Conservation (phyloP, 2,113 vertebrate genomes). For the Haliaeetus leucogaster region DNA sequence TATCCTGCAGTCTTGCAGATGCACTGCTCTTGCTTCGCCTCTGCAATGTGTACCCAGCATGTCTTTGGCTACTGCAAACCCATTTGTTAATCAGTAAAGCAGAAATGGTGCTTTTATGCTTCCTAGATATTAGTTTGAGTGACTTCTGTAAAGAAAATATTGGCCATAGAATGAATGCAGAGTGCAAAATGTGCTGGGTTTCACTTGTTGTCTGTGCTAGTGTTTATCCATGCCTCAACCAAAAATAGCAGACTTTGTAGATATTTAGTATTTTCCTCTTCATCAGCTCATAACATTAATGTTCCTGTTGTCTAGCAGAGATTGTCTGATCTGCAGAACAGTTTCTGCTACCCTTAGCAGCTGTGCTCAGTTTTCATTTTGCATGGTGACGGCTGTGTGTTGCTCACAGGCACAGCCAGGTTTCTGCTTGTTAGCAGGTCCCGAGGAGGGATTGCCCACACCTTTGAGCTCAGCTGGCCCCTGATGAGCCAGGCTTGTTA, state of each 20-base stretch:
- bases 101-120: neutral
- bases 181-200: neutral
- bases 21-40: neutral
- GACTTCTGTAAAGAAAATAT: neutral
- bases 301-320: neutral
- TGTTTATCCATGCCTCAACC: neutral
- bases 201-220: neutral
- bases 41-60: neutral
- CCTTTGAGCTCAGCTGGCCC: neutral
- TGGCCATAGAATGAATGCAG: neutral
- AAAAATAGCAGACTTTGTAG: neutral
- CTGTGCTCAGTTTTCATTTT: neutral
- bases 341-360: neutral
- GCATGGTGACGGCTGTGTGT: accelerated
- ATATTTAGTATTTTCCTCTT: neutral
- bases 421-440: neutral
- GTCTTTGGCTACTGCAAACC: neutral
- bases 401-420: neutral
- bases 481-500: neutral
- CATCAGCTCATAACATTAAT: neutral
- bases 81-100: neutral
- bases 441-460: too few relatives aligned
- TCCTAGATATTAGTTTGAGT: neutral
- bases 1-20: neutral
- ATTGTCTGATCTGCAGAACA: neutral